These are phyloP conservation scores for Anolis apletophallus DNA, from an alignment of 2,797 vertebrate species.

Conservation along the genomic window DNA sequence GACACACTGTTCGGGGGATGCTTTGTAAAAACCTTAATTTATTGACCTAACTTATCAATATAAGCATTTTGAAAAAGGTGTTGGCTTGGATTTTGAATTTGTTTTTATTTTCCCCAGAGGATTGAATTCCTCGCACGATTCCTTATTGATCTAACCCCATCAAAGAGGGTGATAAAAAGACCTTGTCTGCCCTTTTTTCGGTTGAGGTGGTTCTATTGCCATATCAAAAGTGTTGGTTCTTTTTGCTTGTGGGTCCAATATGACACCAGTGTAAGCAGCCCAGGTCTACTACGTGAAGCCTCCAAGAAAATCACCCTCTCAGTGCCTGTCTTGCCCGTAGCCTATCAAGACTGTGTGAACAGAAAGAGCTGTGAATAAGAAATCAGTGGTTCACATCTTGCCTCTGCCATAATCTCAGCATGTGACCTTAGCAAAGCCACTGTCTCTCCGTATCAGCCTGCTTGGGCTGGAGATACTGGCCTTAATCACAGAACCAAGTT, in stretches of 20 bases:
- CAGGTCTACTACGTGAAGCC: neutral
- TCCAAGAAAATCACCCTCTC: neutral
- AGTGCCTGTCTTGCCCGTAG: neutral
- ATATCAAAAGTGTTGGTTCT: neutral
- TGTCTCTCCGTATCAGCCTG: neutral
- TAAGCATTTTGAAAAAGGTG: neutral
- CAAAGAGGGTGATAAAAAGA: neutral
- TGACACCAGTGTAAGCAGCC: neutral
- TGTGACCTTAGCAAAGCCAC: neutral
- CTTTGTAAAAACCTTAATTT: neutral
- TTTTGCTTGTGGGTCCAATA: neutral
- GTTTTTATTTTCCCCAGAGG: neutral
- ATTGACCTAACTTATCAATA: neutral
- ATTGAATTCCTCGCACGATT: neutral
- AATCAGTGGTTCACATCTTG: neutral
- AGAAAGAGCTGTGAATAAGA: neutral
- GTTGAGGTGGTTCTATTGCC: neutral
- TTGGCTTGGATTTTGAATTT: neutral
- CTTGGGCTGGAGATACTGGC: too few relatives aligned
- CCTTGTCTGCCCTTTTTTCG: neutral
- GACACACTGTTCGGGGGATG: neutral
- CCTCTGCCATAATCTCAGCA: neutral
- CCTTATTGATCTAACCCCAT: neutral
- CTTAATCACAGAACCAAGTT: neutral
- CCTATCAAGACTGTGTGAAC: neutral